Percentiles rank a stretch among this genome's conserved stretches.
Conservation (phyloP, 2,888 invertebrate species). For the Cheilosia variabilis region DNA sequence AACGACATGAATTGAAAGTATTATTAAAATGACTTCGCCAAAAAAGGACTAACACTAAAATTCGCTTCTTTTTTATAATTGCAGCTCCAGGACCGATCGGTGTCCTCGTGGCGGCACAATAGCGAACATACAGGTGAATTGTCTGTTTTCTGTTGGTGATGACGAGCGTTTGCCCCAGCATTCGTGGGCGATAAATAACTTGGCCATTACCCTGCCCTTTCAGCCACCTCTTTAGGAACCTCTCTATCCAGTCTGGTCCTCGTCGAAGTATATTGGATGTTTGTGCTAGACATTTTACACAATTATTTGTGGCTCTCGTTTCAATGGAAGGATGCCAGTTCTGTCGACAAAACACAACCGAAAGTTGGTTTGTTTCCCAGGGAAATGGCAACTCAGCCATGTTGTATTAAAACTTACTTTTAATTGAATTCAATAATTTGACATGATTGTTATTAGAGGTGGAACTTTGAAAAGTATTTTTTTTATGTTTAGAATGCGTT, state of each 20-base stretch:
- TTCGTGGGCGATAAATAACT: conserved; percentile 43
- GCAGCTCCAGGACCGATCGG: conserved; percentile 90
- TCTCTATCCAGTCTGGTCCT: conserved; percentile 52
- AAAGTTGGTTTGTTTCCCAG: conserved; percentile 63
- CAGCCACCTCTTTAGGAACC: conserved; percentile 58
- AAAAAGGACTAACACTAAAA: conserved; percentile 69
- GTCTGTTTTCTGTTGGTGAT: conserved; percentile 93
- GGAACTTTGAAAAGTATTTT: conserved; percentile 43
- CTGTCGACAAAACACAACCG: conserved; percentile 42
- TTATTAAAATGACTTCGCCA: conserved; percentile 49
- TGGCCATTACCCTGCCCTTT: conserved; percentile 59
- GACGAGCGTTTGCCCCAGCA: conserved; percentile 66
- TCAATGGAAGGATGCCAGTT: conserved; percentile 59
- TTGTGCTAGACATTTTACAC: conserved; percentile 24
- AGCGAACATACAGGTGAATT: conserved; percentile 89
- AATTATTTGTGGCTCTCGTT: conserved; percentile 59
- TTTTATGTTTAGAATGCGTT: conserved; percentile 36
- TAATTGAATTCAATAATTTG: conserved; percentile 36
- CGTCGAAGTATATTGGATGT: conserved; percentile 73
- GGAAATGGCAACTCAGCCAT: conserved; percentile 57
- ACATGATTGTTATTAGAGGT: conserved; percentile 44
- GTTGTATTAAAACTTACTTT: conserved; percentile 57
- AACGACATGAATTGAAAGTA: conserved; percentile 76
- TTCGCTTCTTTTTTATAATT: conserved; percentile 78
- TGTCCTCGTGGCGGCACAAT: conserved; percentile 90